Base-by-base conservation (phyloP, 2,888 invertebrate species). In the Chaetogeoica ovagalla region DNA sequence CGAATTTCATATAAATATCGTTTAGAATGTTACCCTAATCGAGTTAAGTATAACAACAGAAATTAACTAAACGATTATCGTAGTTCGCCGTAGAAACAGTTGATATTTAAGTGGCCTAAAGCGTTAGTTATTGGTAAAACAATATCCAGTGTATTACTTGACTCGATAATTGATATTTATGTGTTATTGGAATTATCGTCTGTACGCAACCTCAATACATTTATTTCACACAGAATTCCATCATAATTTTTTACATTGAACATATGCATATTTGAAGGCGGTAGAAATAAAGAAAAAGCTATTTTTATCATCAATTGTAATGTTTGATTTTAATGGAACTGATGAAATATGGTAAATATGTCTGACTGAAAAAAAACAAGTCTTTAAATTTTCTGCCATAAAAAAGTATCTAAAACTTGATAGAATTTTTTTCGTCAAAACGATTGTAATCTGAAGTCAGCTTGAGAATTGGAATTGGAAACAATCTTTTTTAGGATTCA, bases 341-440 rank as follows among this genome's bases (percentile, higher is more conserved):
- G 59, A 59, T 59, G 21, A 59, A 59, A 59, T 59, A 59, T 59
- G 59, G 59, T 59, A 59, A 17, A 59, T 59, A 59, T 8, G 59
- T 59, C 21, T n/a, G 6, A 59, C 6, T 21, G 59, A 59, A 59
- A 21, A 59, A 59, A 59, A 21, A 59, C 59, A 59, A 21, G 59
- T 21, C 21, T 59, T 59, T 17, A 59, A 21, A 59, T 59, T 21
- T 21, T 59, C 59, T 59, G 59, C 59, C 59, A 59, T 21, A 15
- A 57, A 72, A 59, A 66, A 11, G 66, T 60, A 62, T 39, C 43
- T 43, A 66, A 66, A 19, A 66, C 66, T 48, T 48, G 39, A 43
- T 21, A 15, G 5, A 48, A 66, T 66, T 66, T 21, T 43, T 66
- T 66, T 48, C 48, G 39, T 48, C n/a, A 66, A 48, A 66, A 66